phyloP scores from a whole-genome alignment of 2,113 vertebrate species.

The Trogon melanurus region DNA sequence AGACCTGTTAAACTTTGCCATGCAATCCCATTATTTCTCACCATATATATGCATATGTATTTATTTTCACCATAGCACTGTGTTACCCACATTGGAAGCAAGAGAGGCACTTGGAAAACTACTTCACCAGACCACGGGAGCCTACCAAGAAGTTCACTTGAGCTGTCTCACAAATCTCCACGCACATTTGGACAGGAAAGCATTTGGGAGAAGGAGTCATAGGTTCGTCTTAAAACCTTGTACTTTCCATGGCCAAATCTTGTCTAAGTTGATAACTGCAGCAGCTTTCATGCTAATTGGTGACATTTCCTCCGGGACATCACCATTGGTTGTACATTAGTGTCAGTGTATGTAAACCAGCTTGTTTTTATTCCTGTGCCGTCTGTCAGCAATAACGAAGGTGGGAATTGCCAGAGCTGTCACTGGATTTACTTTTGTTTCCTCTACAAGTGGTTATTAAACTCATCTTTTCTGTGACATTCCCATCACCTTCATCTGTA shows the following conservation, averaged over 20 bases:
- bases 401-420: conserved; percentile 3
- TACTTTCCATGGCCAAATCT: background rate
- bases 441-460: background rate
- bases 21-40: background rate
- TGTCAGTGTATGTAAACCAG: background rate
- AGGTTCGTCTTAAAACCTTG: background rate
- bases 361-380: background rate
- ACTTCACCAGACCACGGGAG: background rate
- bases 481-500: background rate
- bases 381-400: conserved; percentile 16
- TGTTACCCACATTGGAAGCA: background rate
- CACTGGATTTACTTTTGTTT: background rate
- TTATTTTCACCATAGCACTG: background rate
- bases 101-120: accelerated
- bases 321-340: background rate
- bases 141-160: background rate
- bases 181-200: accelerated
- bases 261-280: background rate
- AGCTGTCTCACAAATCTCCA: background rate
- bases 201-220: background rate
- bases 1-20: accelerated
- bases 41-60: background rate
- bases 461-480: background rate
- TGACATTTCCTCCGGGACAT: background rate
- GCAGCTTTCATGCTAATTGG: conserved; percentile 49